phyloP scores from a whole-genome alignment of 23 tunicate genomes.

The Corella eumyota region DNA sequence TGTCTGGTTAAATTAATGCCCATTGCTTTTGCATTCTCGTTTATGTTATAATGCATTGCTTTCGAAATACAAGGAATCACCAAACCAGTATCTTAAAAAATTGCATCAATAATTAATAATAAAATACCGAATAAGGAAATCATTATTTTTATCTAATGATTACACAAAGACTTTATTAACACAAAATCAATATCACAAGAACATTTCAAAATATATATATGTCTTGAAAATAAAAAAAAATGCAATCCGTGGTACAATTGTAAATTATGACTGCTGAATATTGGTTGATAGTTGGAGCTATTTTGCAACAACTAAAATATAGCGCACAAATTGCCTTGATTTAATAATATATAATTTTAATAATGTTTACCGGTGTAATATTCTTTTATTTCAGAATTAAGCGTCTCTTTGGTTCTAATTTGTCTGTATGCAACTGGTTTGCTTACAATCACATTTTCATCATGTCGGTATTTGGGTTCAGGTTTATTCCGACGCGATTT shows the following conservation, averaged over 20 bases:
- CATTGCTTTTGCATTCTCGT: slow-evolving; percentile 36
- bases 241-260: no score
- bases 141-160: no score
- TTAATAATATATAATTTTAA: no score
- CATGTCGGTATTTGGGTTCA: slow-evolving; percentile 62
- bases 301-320: no score
- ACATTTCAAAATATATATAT: no score
- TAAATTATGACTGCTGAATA: no score
- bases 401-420: slow-evolving; percentile 34
- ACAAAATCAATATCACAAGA: no score
- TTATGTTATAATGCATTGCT: slow-evolving; percentile 22
- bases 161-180: no score
- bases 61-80: slow-evolving; percentile 59
- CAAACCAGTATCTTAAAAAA: slow-evolving; percentile 54
- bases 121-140: background rate
- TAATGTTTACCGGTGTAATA: slow-evolving; percentile 76
- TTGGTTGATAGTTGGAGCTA: no score
- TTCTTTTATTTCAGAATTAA: slow-evolving; percentile 32
- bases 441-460: slow-evolving; percentile 64
- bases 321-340: no score
- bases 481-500: slow-evolving; percentile 16
- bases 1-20: slow-evolving; percentile 50
- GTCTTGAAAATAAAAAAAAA: no score
- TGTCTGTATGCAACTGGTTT: slow-evolving; percentile 60
- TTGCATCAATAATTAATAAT: background rate